Base-by-base conservation (phyloP, 2,888 invertebrate species). In the Cosmia pyralina region DNA sequence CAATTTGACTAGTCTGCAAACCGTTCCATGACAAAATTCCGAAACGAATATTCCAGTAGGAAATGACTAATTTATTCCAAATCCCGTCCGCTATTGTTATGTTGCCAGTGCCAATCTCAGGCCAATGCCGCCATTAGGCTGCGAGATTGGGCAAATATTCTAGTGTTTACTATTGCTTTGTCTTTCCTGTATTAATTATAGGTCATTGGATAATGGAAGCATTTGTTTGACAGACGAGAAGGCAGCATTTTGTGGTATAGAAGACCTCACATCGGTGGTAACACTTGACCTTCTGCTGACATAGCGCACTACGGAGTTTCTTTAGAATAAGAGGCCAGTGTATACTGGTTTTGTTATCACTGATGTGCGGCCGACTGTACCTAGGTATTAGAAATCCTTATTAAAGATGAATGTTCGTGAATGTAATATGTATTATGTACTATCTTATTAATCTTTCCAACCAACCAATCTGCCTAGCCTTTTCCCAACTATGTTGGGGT, bases 61-160 rank as follows among this genome's bases (percentile, higher is more conserved):
- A 77, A 87, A 88, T 79, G 79, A 82, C 83, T 85, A 88, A 88
- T 88, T 88, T 88, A 88, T 88, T 79, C 88, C 70, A 75, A 85
- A 84, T 84, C 79, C 74, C 67, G 59, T 62, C 57, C 48, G 72
- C 81, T 83, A 86, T 84, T 86, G 86, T 81, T 77, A 78, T 69
- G 74, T 74, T 63, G 70, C 63, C 62, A 52, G 60, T 34, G 68
- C 77, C 82, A 79, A 79, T 82, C 82, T 72, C 57, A 38, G 22
- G 53, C 55, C 67, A 78, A 71, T 78, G 68, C 69, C 58, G 58
- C 63, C 59, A 67, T 73, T 78, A 72, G 58, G 64, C 55, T 66
- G 28, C 55, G 57, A 67, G 65, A 84, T 72, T 70, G 59, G 63
- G 52, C 72, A 59, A 69, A 72, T 69, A 75, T 28, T 22, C 57